phyloP scores from a whole-genome alignment of 2,888 invertebrate species.

The Aphodius granarius region DNA sequence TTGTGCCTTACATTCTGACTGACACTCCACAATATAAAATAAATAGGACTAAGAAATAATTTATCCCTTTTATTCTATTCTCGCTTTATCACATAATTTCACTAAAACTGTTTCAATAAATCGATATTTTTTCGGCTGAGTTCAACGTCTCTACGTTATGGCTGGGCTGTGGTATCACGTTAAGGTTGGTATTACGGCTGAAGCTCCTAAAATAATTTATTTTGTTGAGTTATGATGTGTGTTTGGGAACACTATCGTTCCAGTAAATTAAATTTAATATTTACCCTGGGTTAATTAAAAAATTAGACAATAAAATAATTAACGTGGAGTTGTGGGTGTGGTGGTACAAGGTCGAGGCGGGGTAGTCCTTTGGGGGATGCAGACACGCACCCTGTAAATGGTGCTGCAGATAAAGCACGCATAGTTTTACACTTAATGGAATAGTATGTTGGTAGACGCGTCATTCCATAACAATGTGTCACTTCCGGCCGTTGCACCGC shows the following conservation, averaged over 20 bases:
- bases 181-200: too few relatives aligned
- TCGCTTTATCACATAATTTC: background rate
- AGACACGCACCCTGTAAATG: slow-evolving; percentile 36
- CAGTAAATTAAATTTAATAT: slow-evolving; percentile 23
- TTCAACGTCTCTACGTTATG: too few relatives aligned
- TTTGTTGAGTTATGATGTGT: too few relatives aligned
- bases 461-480: slow-evolving; percentile 41
- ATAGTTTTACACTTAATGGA: slow-evolving; percentile 46
- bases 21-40: too few relatives aligned
- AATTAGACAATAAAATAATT: slow-evolving; percentile 29
- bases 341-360: slow-evolving; percentile 35
- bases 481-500: slow-evolving; percentile 43
- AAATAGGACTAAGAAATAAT: background rate
- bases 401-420: slow-evolving; percentile 49
- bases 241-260: background rate
- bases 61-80: background rate
- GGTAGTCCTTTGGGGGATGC: slow-evolving; percentile 37
- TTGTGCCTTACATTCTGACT: too few relatives aligned
- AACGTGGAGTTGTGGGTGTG: slow-evolving; percentile 31
- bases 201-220: too few relatives aligned
- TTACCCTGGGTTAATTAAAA: slow-evolving; percentile 25
- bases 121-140: too few relatives aligned
- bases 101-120: too few relatives aligned
- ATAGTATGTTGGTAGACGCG: slow-evolving; percentile 38
- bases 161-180: too few relatives aligned